Base-by-base conservation (phyloP, 1,140 invertebrate species). In the Orchesella cincta region DNA sequence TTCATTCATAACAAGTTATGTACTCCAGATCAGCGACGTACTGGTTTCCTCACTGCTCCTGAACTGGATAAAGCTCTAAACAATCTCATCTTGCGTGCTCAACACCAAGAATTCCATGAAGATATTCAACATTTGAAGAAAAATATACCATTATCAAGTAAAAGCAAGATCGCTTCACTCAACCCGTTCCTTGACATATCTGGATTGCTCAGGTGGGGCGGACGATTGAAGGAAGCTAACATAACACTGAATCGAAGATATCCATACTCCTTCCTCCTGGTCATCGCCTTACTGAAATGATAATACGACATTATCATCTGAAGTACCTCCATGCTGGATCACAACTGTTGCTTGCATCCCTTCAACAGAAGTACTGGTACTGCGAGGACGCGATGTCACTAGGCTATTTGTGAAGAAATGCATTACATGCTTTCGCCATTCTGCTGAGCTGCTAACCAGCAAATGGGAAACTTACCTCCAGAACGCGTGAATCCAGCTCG, bases 131-230 rank as follows among this genome's bases (percentile, higher is more conserved):
- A n/a, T n/a, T n/a, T n/a, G n/a, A n/a, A n/a, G n/a, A n/a, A n/a
- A n/a, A n/a, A n/a, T n/a, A n/a, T n/a, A n/a, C n/a, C n/a, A n/a
- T n/a, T n/a, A n/a, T n/a, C n/a, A n/a, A n/a, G n/a, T n/a, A n/a
- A n/a, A 46, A 46, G 39, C 20, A 46, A 64, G 1, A 16, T 64
- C 1, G 5, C 3, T 12, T 26, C 33, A 26, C 35, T 86, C 26
- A 83, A 77, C 51, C 83, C 84, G 8, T 86, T 86, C 80, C 14
- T 86, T 16, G 84, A 85, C 74, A 26, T 80, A 1, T 64, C 83
- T 8, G 81, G 82, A 29, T 18, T 87, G 2, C 76, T 87, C 16
- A 74, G 84, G 77, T 84, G 86, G 18, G 85, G 85, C 74, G 57
- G 57, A 26, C 5, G 57, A 64, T 23, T 64, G 28, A 14, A n/a